Base-by-base conservation (phyloP, 2,113 vertebrate species). In the Oreamnos americanus region DNA sequence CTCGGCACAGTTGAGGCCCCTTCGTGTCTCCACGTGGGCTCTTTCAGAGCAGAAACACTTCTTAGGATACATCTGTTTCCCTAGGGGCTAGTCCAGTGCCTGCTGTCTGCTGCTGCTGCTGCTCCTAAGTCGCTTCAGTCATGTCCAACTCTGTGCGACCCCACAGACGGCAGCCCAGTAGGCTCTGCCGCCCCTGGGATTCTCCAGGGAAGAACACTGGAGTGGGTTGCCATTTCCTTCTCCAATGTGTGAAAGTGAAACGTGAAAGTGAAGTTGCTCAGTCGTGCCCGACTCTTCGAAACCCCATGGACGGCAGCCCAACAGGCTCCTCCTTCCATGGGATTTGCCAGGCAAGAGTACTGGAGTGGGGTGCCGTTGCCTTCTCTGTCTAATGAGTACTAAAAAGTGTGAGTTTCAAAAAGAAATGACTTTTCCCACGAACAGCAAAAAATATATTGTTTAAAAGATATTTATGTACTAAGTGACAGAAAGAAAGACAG, bases 131-230 rank as follows among this genome's bases (percentile, higher is more conserved):
- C 8, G 0, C 55, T 9, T 57, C 55, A 57, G 55, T 57, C 21
- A 0, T 25, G 55, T 57, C 55, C 0, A 3, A 10, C 55, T 57
- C 21, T 57, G 8, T 57, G 21, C 1, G 1, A 57, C 21, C 9
- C 55, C 21, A 9, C 9, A 23, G 21, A 57, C 0, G 1, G 55
- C 55, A 57, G 55, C 55, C 8, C 21, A 25, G 0, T 8, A 57
- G 55, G 53, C 53, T 55, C 53, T 0, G 0, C 53, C 8, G 0
- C 1, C 53, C 53, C 21, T 57, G 55, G 21, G 55, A 23, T 57
- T 57, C 7, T 57, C 55, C 55, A 57, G 55, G 55, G 7, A 57
- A 57, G 55, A 23, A 57, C 55, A 23, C 55, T 23, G 55, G 55
- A 57, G 55, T 9, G 21, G 55, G 53, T 23, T 55, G 53, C 53